Evolutionary conservation across 2,888 invertebrate genomes (phyloP).

Genomic region (Formica aserva): DNA sequence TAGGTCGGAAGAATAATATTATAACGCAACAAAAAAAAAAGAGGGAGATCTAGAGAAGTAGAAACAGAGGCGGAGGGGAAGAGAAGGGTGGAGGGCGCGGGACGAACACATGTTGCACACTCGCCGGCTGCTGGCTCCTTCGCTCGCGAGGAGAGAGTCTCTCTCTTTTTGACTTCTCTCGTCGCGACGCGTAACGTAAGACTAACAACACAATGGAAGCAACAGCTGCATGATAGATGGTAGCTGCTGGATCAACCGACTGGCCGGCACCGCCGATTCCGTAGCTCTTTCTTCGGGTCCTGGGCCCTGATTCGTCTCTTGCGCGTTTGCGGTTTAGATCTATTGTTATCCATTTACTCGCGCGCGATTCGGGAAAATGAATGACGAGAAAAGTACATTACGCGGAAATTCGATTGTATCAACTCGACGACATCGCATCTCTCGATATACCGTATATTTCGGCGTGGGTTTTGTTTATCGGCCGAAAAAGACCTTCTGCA

Average conservation of each 20-base stretch:
- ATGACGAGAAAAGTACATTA: slow-evolving; percentile 58
- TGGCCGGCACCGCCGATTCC: slow-evolving; percentile 79
- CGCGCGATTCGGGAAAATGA: slow-evolving; percentile 75
- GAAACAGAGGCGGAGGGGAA: slow-evolving; percentile 58
- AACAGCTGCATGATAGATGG: slow-evolving; percentile 85
- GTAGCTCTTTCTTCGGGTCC: slow-evolving; percentile 53
- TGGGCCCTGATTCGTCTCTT: slow-evolving; percentile 63
- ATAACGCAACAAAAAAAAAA: slow-evolving; percentile 66
- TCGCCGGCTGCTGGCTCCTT: slow-evolving; percentile 70
- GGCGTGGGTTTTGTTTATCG: slow-evolving; percentile 65
- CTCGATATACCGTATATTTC: slow-evolving; percentile 5
- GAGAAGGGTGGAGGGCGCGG: slow-evolving; percentile 71
- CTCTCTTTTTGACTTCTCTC: slow-evolving; percentile 55
- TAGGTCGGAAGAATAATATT: slow-evolving; percentile 78
- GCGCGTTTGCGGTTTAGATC: slow-evolving; percentile 79
- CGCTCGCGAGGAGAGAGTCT: slow-evolving; percentile 41
- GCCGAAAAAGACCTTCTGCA: slow-evolving; percentile 58
- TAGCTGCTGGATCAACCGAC: slow-evolving; percentile 72
- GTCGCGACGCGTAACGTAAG: slow-evolving; percentile 82
- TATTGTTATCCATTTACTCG: slow-evolving; percentile 80
- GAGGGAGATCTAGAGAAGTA: slow-evolving; percentile 54
- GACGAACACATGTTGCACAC: slow-evolving; percentile 85
- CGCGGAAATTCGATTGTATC: neutral
- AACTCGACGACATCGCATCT: slow-evolving; percentile 6
- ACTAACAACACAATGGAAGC: slow-evolving; percentile 86